Conservation (phyloP, 2,888 invertebrate species). For the Ornithoptera alexandrae region DNA sequence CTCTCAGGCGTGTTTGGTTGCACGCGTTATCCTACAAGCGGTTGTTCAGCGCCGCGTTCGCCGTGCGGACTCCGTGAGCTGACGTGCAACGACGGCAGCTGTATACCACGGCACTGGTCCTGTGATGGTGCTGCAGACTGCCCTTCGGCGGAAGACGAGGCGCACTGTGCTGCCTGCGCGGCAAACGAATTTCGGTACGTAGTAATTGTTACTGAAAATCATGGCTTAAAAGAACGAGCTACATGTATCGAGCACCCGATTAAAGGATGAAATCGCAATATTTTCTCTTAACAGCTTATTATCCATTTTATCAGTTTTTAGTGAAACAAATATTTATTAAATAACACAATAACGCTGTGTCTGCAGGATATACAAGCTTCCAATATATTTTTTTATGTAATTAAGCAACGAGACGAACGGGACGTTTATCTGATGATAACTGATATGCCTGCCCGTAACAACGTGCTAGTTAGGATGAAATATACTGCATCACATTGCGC, state of each 20-base stretch:
- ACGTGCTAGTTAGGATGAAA: too few species aligned
- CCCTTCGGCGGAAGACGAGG: conserved; percentile 82
- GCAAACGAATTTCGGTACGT: conserved; percentile 61
- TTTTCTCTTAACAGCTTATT: not conserved
- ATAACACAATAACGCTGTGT: too few species aligned
- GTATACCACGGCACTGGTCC: conserved; percentile 82
- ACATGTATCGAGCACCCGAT: not conserved
- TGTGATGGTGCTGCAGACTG: conserved; percentile 84
- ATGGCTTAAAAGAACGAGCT: not conserved
- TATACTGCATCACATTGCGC: too few species aligned
- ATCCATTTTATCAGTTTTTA: not conserved
- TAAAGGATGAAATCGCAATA: not conserved
- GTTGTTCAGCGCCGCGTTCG: conserved; percentile 75
- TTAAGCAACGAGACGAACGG: too few species aligned
- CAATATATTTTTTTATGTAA: too few species aligned
- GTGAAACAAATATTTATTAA: too few species aligned
- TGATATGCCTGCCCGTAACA: too few species aligned
- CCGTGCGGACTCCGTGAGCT: conserved; percentile 79
- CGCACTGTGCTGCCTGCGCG: conserved; percentile 67
- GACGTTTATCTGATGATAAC: too few species aligned
- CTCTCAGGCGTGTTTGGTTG: conserved; percentile 81
- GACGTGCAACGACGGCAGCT: conserved; percentile 79
- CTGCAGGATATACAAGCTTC: too few species aligned
- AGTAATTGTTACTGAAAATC: not conserved
- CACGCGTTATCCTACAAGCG: conserved; percentile 78